Percentiles rank a stretch among this genome's conserved stretches.
Conservation (phyloP, 2,888 invertebrate species). For the Strigamia maritima region DNA sequence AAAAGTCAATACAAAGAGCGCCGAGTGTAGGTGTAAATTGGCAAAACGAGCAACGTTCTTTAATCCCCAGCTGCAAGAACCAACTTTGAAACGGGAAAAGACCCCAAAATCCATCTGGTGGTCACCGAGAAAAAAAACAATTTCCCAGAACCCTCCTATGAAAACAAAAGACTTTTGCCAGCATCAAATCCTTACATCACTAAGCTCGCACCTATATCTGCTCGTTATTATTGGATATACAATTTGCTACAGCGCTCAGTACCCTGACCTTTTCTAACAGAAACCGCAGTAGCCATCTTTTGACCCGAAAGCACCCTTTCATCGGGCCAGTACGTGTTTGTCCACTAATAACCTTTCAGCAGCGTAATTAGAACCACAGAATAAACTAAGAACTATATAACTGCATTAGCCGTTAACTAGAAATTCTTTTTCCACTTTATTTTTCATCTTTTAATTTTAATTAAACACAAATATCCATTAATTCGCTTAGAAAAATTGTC, state of each 20-base stretch:
- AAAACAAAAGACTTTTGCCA: conserved; percentile 22
- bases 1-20: background rate
- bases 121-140: conserved; percentile 7
- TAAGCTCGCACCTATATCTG: background rate
- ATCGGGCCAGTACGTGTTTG: background rate
- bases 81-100: background rate
- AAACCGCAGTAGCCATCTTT: conserved; percentile 16
- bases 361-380: background rate
- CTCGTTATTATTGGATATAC: background rate
- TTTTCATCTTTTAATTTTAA: no score
- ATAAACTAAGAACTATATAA: background rate
- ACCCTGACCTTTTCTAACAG: background rate
- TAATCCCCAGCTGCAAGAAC: background rate
- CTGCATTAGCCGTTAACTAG: no score
- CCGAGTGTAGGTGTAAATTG: background rate
- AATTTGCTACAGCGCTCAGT: background rate
- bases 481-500: no score
- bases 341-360: conserved; percentile 25
- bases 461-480: no score
- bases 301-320: conserved; percentile 22
- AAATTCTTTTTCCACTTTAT: no score
- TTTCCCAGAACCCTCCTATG: background rate
- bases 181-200: background rate
- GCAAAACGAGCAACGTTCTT: background rate
- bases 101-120: background rate